Conservation (phyloP, 2,797 vertebrate genomes). For the Valencia hispanica region DNA sequence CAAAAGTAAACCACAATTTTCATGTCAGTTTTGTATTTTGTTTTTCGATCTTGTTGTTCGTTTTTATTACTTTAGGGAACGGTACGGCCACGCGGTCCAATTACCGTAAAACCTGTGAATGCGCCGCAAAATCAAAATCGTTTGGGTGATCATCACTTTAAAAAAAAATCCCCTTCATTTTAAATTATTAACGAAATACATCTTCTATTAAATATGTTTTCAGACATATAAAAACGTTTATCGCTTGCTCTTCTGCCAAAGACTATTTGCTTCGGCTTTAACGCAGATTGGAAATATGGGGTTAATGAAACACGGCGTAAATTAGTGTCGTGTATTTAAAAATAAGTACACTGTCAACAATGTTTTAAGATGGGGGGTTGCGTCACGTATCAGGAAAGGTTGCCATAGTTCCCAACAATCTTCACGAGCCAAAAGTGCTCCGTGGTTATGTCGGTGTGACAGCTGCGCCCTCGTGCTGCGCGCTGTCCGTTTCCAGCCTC, state of each 20-base stretch:
- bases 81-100: neutral
- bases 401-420: neutral
- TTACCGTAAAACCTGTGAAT: neutral
- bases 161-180: neutral
- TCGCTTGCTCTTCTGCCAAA: neutral
- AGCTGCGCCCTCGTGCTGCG: neutral
- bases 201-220: neutral
- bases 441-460: neutral
- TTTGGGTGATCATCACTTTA: too few species aligned
- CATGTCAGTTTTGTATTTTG: neutral
- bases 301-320: neutral
- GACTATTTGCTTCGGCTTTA: neutral
- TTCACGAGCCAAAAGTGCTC: neutral
- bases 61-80: neutral
- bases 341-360: neutral
- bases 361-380: neutral
- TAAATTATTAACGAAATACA: neutral
- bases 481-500: constrained; percentile 11
- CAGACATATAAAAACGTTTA: neutral
- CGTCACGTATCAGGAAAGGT: neutral
- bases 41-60: neutral
- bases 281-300: neutral
- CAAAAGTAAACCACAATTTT: neutral
- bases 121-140: neutral
- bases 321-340: neutral